phyloP scores from a whole-genome alignment of 1,140 invertebrate genomes.

The Anadara kagoshimensis region DNA sequence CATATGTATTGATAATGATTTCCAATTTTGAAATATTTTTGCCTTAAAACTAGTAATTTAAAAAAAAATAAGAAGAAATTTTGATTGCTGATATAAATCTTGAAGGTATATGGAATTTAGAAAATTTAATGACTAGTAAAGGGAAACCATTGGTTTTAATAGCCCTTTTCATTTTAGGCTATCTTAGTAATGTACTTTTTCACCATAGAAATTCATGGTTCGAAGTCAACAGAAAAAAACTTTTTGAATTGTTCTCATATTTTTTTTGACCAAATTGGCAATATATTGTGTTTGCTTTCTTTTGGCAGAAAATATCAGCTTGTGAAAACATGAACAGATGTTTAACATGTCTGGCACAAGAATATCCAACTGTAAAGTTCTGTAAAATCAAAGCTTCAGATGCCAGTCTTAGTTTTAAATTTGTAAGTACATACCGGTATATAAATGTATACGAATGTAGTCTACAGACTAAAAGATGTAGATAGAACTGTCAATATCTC shows the following conservation, averaged over 20 bases:
- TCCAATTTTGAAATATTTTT: no score
- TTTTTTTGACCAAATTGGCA: no score
- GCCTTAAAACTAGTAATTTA: no score
- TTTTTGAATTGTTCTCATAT: no score
- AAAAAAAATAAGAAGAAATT: no score
- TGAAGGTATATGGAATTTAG: no score
- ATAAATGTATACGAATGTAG: no score
- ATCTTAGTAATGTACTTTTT: not conserved
- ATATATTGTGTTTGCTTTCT: not conserved
- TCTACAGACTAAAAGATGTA: no score
- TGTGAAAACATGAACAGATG: constrained; percentile 92
- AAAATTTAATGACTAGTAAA: no score
- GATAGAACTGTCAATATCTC: no score
- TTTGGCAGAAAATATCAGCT: constrained; percentile 77
- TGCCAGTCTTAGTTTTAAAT: constrained; percentile 85
- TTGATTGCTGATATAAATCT: no score
- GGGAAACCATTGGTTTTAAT: not conserved
- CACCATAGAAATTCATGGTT: not conserved
- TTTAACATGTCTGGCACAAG: constrained; percentile 83
- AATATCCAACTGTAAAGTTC: constrained; percentile 93
- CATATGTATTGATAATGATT: no score
- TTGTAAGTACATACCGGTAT: constrained; percentile 79
- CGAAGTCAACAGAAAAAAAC: not conserved
- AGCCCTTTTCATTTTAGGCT: not conserved
- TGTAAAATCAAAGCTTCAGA: constrained; percentile 85